A percentile compares a stretch with the other conserved stretches of the same genome.
phyloP scores from a whole-genome alignment of 2,113 vertebrate species.

The Gasterosteus nipponicus region DNA sequence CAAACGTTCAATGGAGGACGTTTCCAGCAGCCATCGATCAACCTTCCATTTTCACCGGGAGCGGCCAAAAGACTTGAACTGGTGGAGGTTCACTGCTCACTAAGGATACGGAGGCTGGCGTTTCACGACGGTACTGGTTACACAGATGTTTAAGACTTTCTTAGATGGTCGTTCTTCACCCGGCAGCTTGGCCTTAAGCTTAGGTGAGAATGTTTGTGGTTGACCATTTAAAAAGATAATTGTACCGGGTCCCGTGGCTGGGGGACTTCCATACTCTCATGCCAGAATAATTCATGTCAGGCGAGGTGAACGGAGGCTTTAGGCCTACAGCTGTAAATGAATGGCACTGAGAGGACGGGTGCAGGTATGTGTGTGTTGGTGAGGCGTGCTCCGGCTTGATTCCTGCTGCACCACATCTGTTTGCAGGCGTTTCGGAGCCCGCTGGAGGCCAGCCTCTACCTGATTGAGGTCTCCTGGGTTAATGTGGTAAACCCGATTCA shows the following conservation, averaged over 20 bases:
- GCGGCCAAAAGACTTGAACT: not conserved
- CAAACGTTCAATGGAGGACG: conserved; percentile 26
- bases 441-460: conserved; percentile 9
- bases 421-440: conserved; percentile 21
- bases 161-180: not conserved
- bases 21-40: conserved; percentile 20
- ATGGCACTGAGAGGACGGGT: not conserved
- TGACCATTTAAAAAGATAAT: not conserved
- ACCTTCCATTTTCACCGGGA: not conserved
- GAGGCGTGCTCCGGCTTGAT: not conserved
- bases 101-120: not conserved
- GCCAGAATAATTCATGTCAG: conserved; percentile 37
- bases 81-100: not conserved
- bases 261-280: conserved; percentile 54
- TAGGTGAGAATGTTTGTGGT: not conserved
- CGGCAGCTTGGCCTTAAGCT: not conserved
- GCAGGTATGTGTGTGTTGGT: conserved; percentile 1
- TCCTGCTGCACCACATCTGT: conserved; percentile 23
- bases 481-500: conserved; percentile 45
- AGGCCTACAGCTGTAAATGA: conserved; percentile 17
- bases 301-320: conserved; percentile 23
- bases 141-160: not conserved
- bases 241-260: not conserved
- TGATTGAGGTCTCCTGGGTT: conserved; percentile 65
- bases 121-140: not conserved